Conservation (phyloP, 2,888 invertebrate species). For the Epirrhoe alternata region DNA sequence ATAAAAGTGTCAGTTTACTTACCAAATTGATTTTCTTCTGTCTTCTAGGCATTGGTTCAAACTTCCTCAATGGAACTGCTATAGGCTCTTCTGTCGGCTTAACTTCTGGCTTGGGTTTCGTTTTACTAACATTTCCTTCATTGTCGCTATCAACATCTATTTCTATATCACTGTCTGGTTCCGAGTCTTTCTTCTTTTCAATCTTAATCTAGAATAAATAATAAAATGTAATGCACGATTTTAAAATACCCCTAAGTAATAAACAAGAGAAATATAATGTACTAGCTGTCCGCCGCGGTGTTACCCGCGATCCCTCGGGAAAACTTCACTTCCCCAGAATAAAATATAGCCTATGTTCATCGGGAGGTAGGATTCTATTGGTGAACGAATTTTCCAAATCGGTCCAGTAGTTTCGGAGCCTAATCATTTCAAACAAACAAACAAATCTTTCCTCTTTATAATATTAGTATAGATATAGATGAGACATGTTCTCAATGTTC, state of each 20-base stretch:
- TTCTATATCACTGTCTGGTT: slow-evolving; percentile 85
- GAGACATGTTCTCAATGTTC: no score
- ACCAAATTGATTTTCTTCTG: slow-evolving; percentile 83
- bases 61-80: slow-evolving; percentile 67
- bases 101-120: slow-evolving; percentile 21
- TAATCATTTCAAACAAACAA: no score
- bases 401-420: no score
- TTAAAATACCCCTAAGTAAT: background rate
- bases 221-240: background rate
- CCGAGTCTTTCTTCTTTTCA: slow-evolving; percentile 77
- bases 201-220: slow-evolving; percentile 73
- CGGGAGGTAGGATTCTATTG: no score
- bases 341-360: no score
- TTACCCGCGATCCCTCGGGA: no score
- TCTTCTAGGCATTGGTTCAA: slow-evolving; percentile 77
- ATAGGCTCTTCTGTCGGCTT: slow-evolving; percentile 58
- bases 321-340: no score
- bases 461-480: no score
- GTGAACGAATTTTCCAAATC: no score
- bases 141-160: slow-evolving; percentile 85
- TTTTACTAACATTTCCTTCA: slow-evolving; percentile 52
- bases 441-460: no score
- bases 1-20: slow-evolving; percentile 6
- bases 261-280: no score
- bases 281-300: no score